Evolutionary conservation across 2,113 vertebrate species (phyloP), one percentile per base, ranked within the genome.

Genomic region (Chitala chitala): DNA sequence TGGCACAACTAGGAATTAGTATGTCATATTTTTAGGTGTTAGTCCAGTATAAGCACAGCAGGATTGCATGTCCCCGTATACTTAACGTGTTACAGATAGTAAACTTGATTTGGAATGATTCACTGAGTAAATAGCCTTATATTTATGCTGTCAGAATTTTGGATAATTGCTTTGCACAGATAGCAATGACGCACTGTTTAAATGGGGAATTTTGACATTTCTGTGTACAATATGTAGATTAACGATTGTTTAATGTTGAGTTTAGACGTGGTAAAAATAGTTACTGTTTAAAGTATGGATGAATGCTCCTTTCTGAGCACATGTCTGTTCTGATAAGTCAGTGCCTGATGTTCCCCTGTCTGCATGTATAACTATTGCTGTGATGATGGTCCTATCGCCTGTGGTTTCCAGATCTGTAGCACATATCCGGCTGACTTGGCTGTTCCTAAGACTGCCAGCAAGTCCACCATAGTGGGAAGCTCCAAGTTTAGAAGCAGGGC

Each of bases 401-500:
- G 31, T 72, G 24, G 71, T 56, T 74, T 61, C 58, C 78, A 93
- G 91, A 84, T 92, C 75, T 94, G 92, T 79, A 92, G 77, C 77
- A 92, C 91, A 0, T 94, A 93, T 55, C 88, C 90, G 58, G 83
- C 86, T 20, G 82, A 89, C 65, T 75, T 94, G 5, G 88, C 86
- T 75, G 75, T 93, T 68, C 91, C 90, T 10, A 91, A 83, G 81
- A 84, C 81, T 58, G 88, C 89, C 76, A 83, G 26, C 44, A 87
- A 70, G 75, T 79, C 82, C 0, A 91, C 79, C 4, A 83, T 94
- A 78, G 78, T 91, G 8, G 91, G 90, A 73, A 94, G 91, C 29
- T 87, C 92, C 0, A 91, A 84, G 83, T 94, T 93, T 84, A 87
- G 90, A 81, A 94, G 93, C 85, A 90, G 91, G 84, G 91, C 89